Percentiles rank a stretch among this genome's conserved stretches.
These are phyloP conservation scores for Melieria picta DNA, from an alignment of 2,888 invertebrate genomes.

Conservation along the genomic window DNA sequence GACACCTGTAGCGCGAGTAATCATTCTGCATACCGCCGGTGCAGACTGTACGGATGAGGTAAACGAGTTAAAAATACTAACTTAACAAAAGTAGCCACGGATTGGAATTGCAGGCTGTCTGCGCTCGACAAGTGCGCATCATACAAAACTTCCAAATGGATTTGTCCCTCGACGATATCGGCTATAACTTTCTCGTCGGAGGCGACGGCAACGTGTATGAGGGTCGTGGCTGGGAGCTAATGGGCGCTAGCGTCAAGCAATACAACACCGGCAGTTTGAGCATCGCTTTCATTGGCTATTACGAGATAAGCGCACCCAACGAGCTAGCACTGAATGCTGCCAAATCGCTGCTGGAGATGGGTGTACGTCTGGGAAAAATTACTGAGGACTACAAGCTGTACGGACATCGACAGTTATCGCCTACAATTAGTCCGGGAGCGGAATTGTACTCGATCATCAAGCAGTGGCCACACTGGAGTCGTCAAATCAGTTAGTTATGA, in stretches of 20 bases:
- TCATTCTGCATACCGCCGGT: conserved; percentile 74
- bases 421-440: conserved; percentile 77
- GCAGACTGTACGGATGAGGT: conserved; percentile 66
- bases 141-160: conserved; percentile 77
- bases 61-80: not conserved
- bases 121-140: conserved; percentile 69
- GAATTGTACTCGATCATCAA: conserved; percentile 72
- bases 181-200: conserved; percentile 81
- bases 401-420: conserved; percentile 74
- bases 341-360: conserved; percentile 70
- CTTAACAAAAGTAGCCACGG: not conserved
- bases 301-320: conserved; percentile 68
- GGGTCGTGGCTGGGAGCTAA: conserved; percentile 76
- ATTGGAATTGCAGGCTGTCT: conserved; percentile 63
- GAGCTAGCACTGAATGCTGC: conserved; percentile 70
- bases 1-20: conserved; percentile 68
- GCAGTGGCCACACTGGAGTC: conserved; percentile 73
- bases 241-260: conserved; percentile 76
- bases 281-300: conserved; percentile 78
- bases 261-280: conserved; percentile 75
- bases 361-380: conserved; percentile 71
- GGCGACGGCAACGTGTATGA: conserved; percentile 79
- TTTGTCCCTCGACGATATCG: conserved; percentile 73
- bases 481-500: not conserved
- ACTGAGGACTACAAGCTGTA: conserved; percentile 73